Evolutionary conservation across 2,888 invertebrate species (phyloP).

Genomic region (Pristionchus japonicus): DNA sequence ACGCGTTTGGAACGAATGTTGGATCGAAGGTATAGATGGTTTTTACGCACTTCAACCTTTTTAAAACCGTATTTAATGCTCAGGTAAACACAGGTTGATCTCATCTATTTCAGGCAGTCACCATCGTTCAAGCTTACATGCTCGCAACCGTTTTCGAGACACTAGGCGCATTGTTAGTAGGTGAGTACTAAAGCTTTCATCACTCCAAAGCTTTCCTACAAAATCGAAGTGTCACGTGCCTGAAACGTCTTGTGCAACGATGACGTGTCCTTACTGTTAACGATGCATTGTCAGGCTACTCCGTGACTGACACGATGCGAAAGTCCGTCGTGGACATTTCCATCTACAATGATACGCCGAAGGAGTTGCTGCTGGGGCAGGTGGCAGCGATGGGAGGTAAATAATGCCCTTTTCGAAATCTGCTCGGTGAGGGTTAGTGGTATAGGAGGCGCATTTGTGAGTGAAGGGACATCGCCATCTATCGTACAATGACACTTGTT

Average conservation of each 20-base stretch:
- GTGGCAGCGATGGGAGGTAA: conserved; percentile 84
- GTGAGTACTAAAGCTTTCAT: no score
- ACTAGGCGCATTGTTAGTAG: conserved; percentile 92
- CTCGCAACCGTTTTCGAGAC: conserved; percentile 96
- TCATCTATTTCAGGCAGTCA: conserved; percentile 83
- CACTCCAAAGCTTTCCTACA: no score
- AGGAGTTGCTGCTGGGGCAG: conserved; percentile 90
- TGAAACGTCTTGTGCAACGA: not conserved
- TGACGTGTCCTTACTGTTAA: not conserved
- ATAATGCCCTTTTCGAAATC: not conserved
- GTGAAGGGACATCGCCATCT: no score
- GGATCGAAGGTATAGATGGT: no score
- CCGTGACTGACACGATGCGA: conserved; percentile 95
- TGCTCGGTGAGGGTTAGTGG: not conserved
- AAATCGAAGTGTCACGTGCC: no score
- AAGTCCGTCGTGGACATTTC: conserved; percentile 93
- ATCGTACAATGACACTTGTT: no score
- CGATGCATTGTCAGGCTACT: conserved; percentile 81
- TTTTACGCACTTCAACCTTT: no score
- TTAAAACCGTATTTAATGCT: no score
- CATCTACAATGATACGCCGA: conserved; percentile 86
- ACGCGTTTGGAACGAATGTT: conserved; percentile 98
- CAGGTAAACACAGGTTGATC: no score
- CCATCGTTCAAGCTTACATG: conserved; percentile 91
- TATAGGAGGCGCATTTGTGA: no score